These are phyloP conservation scores for Anaspis maculata DNA, from an alignment of 2,888 invertebrate species.

Conservation along the genomic window DNA sequence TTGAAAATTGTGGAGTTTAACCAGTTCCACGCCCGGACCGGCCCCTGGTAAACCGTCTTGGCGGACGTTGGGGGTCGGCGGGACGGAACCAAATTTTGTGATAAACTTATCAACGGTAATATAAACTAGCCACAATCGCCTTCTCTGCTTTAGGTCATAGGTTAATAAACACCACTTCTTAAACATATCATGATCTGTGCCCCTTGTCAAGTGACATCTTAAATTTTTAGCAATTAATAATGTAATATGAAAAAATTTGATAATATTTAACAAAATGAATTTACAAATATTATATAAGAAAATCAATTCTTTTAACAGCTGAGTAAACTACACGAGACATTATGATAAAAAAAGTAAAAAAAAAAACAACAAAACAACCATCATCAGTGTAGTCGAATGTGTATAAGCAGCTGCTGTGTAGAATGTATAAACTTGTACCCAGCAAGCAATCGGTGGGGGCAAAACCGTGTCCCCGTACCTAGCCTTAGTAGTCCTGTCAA, in stretches of 20 bases:
- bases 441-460: slow-evolving; percentile 30
- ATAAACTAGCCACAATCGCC: slow-evolving; percentile 46
- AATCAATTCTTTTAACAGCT: slow-evolving; percentile 22
- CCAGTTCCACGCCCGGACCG: slow-evolving; percentile 10
- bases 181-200: slow-evolving; percentile 75
- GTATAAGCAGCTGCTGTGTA: slow-evolving; percentile 24
- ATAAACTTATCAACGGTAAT: slow-evolving; percentile 41
- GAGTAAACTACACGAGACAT: slow-evolving; percentile 20
- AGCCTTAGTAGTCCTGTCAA: slow-evolving; percentile 42
- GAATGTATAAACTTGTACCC: slow-evolving; percentile 19
- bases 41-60: slow-evolving; percentile 5
- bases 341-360: slow-evolving; percentile 17
- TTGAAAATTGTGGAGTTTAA: slow-evolving; percentile 33
- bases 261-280: slow-evolving; percentile 44
- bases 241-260: slow-evolving; percentile 40
- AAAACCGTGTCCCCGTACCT: slow-evolving; percentile 25
- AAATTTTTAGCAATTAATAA: slow-evolving; percentile 44
- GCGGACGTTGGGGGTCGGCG: slow-evolving; percentile 18
- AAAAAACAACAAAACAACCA: slow-evolving; percentile 14
- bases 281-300: slow-evolving; percentile 35
- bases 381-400: slow-evolving; percentile 17
- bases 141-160: slow-evolving; percentile 48
- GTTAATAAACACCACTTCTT: slow-evolving; percentile 62
- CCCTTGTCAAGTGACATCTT: slow-evolving; percentile 58
- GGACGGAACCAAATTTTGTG: slow-evolving; percentile 33